Percentiles rank a stretch among this genome's conserved stretches.
Conservation (phyloP, 2,888 invertebrate genomes). For the Nephrocerus scutellatus region DNA sequence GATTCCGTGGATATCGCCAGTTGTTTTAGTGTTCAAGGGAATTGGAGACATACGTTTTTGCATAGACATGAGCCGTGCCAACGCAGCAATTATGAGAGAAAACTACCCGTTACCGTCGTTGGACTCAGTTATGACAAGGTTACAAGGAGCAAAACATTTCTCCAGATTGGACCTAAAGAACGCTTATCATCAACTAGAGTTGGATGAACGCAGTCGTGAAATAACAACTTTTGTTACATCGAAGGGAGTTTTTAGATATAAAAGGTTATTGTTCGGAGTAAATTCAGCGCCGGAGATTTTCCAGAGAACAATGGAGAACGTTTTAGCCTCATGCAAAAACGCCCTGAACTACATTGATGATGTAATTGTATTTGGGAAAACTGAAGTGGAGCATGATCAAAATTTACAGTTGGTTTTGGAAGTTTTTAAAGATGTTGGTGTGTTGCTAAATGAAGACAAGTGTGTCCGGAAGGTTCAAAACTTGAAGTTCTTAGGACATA, state of each 20-base stretch:
- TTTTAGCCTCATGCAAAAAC: conserved; percentile 26
- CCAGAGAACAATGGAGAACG: conserved; percentile 29
- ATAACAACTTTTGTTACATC: conserved; percentile 18
- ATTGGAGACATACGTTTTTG: too few relatives aligned
- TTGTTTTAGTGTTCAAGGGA: too few relatives aligned
- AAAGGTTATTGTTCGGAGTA: conserved; percentile 37
- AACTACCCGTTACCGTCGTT: too few relatives aligned
- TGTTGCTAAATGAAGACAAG: conserved; percentile 29
- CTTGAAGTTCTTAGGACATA: conserved; percentile 17
- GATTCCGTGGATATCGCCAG: too few relatives aligned
- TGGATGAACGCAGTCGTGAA: conserved; percentile 13
- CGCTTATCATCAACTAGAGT: conserved; percentile 28
- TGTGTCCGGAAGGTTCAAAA: conserved; percentile 14
- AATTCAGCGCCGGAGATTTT: conserved; percentile 26
- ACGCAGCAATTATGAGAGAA: too few relatives aligned
- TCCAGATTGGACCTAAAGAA: conserved; percentile 24
- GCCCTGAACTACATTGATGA: conserved; percentile 25
- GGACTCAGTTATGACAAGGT: too few relatives aligned
- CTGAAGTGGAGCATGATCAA: conserved; percentile 28
- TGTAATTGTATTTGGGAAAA: conserved; percentile 23
- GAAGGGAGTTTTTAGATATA: conserved; percentile 28
- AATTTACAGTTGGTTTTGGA: conserved; percentile 22
- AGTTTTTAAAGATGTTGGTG: conserved; percentile 21
- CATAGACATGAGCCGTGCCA: too few relatives aligned
- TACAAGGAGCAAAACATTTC: too few relatives aligned